These are phyloP conservation scores for Sminthurinus signatus DNA, from an alignment of 1,140 invertebrate species.

Conservation along the genomic window DNA sequence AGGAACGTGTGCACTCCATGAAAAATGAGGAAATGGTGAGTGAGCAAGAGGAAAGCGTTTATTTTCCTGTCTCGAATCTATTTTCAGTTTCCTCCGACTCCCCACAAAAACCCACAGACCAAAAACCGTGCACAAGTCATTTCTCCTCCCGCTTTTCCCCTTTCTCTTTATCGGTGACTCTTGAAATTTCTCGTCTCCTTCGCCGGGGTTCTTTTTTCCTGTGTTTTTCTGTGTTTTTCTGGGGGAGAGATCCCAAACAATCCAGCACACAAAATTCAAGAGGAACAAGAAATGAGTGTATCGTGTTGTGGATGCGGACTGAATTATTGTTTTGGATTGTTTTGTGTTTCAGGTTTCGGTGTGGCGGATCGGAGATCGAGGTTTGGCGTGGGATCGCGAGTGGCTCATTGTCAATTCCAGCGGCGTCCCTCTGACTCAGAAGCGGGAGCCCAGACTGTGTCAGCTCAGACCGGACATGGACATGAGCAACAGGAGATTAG, in stretches of 20 bases:
- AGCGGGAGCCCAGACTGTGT: slow-evolving; percentile 71
- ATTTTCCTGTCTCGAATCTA: slow-evolving; percentile 13
- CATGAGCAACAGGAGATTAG: slow-evolving; percentile 54
- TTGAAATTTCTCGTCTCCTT: too few species aligned
- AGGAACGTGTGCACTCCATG: background rate
- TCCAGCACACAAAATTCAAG: too few species aligned
- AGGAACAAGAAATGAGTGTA: too few species aligned
- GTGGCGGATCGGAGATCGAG: slow-evolving; percentile 68
- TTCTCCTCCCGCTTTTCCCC: too few species aligned
- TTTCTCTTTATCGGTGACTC: too few species aligned
- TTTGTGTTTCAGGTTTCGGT: slow-evolving; percentile 42
- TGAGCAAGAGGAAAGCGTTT: slow-evolving; percentile 12
- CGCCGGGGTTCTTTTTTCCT: too few species aligned
- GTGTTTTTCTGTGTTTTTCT: too few species aligned
- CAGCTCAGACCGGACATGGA: slow-evolving; percentile 68
- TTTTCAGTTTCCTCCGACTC: slow-evolving; percentile 2
- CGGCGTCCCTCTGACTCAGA: slow-evolving; percentile 80
- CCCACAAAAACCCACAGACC: background rate
- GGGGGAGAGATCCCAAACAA: too few species aligned
- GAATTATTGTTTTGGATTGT: too few species aligned
- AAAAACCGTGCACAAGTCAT: too few species aligned
- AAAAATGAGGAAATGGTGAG: slow-evolving; percentile 16
- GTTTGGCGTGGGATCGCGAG: slow-evolving; percentile 78
- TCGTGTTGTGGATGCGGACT: too few species aligned
- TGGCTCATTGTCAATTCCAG: slow-evolving; percentile 81